Percentiles rank a stretch among this genome's conserved stretches.
These are phyloP conservation scores for Pecten maximus DNA, from an alignment of 2,888 invertebrate species.

Conservation along the genomic window DNA sequence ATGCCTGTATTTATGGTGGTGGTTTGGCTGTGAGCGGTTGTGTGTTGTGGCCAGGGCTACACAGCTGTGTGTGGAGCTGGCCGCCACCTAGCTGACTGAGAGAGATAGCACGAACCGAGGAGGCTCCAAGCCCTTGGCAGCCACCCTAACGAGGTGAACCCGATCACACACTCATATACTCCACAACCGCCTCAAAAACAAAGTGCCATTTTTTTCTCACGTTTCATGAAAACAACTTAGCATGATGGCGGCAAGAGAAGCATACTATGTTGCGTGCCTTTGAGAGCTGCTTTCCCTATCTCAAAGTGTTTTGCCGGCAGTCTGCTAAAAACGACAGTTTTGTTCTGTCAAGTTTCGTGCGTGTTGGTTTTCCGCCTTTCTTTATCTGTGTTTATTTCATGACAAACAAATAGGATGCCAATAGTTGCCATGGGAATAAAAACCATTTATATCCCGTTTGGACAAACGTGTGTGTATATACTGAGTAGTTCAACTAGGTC, in stretches of 20 bases:
- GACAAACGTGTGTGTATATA: not conserved
- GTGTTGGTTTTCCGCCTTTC: not conserved
- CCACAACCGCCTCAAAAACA: not conserved
- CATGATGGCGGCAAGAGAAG: constrained; percentile 8
- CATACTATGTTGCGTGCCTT: not conserved
- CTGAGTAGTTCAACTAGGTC: constrained; percentile 2
- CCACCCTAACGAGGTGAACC: constrained; percentile 32
- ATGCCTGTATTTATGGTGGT: not conserved
- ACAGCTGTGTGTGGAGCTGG: constrained; percentile 9
- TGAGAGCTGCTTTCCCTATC: constrained; percentile 26
- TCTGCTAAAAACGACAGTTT: constrained; percentile 28
- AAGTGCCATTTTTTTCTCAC: constrained; percentile 22
- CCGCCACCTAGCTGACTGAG: not conserved
- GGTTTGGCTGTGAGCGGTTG: not conserved
- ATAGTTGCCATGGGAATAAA: constrained; percentile 14
- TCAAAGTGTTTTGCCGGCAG: constrained; percentile 20
- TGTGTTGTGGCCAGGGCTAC: not conserved
- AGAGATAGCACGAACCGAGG: constrained; percentile 26
- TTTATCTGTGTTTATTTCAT: constrained; percentile 23
- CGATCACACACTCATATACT: constrained; percentile 33
- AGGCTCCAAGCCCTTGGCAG: constrained; percentile 35
- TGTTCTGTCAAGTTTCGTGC: constrained; percentile 7
- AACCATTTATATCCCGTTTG: not conserved
- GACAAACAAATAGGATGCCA: constrained; percentile 4
- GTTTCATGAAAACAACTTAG: constrained; percentile 32